phyloP scores from a whole-genome alignment of 2,797 vertebrate genomes.

The Cirrhinus mrigala region DNA sequence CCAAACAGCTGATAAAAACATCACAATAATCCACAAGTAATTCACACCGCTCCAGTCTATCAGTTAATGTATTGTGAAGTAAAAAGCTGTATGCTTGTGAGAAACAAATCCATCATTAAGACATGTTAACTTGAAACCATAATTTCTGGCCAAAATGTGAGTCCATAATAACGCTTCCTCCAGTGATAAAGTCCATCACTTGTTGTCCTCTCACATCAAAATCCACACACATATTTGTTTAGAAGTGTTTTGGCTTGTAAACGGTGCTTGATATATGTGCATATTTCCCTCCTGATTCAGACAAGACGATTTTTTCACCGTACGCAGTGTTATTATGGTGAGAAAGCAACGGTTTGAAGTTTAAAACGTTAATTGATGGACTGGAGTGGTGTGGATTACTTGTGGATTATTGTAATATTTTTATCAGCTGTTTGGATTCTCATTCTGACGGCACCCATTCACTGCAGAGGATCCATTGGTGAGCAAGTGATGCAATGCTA shows the following conservation, averaged over 20 bases:
- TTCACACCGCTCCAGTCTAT: background rate
- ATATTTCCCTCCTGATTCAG: background rate
- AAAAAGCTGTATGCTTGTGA: background rate
- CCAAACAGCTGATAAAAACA: background rate
- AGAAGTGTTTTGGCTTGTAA: background rate
- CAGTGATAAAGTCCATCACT: too few relatives aligned
- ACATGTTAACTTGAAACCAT: too few relatives aligned
- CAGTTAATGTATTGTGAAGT: accelerated
- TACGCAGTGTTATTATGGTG: too few relatives aligned
- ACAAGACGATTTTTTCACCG: background rate
- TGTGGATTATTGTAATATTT: background rate
- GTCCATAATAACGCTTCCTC: background rate
- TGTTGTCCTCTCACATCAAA: too few relatives aligned
- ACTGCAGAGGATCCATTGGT: background rate
- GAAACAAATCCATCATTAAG: background rate
- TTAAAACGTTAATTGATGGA: background rate
- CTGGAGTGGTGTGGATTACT: too few relatives aligned
- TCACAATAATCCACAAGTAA: background rate
- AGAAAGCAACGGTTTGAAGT: too few relatives aligned
- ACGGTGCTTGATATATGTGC: background rate
- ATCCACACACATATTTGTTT: background rate
- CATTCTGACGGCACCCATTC: background rate
- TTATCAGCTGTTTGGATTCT: background rate
- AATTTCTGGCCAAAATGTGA: too few relatives aligned
- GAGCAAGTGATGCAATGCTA: background rate